phyloP scores from a whole-genome alignment of 2,888 invertebrate genomes.

The Cosmorhoe ocellata region DNA sequence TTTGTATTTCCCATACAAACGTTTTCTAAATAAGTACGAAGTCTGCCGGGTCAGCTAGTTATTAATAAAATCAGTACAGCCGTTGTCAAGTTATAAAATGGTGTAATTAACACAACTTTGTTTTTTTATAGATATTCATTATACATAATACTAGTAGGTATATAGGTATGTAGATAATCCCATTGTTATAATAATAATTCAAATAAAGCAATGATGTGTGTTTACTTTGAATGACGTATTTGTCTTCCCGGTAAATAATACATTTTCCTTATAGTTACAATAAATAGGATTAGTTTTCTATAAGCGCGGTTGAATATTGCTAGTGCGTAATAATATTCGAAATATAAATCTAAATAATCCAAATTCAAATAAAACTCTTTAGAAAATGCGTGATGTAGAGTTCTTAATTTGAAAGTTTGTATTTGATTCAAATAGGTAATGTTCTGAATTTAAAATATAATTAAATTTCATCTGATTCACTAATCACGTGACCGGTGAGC shows the following conservation, averaged over 20 bases:
- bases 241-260: conserved; percentile 8
- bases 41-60: too few relatives aligned
- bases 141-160: background rate
- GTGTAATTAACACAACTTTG: too few relatives aligned
- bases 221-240: conserved; percentile 6
- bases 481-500: too few relatives aligned
- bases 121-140: too few relatives aligned
- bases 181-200: conserved; percentile 2
- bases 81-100: too few relatives aligned
- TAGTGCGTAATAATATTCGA: background rate
- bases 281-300: background rate
- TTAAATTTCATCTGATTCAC: too few relatives aligned
- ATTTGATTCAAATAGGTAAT: too few relatives aligned
- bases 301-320: background rate
- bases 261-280: conserved; percentile 7
- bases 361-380: background rate
- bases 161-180: too few relatives aligned
- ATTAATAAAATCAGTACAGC: too few relatives aligned
- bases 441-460: too few relatives aligned
- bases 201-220: conserved; percentile 4
- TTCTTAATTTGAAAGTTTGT: background rate
- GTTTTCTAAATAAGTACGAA: too few relatives aligned
- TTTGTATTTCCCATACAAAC: too few relatives aligned
- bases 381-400: background rate
- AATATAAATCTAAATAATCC: background rate